Percentiles rank a stretch among this genome's conserved stretches.
Conservation (phyloP, 2,797 vertebrate genomes). For the Poecile montanus region DNA sequence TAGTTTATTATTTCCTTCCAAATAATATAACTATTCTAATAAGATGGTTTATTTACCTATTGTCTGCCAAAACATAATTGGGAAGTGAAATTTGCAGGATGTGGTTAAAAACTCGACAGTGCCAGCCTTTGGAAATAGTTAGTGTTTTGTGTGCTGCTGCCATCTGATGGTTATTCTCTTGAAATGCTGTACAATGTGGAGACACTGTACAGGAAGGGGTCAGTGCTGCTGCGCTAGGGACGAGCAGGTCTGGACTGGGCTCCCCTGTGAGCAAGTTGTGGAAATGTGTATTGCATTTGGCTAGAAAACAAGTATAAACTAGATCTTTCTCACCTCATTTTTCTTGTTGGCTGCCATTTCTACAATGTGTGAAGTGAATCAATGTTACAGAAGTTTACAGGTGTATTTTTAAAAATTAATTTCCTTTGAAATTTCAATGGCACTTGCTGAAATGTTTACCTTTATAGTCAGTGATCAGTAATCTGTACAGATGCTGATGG, state of each 20-base stretch:
- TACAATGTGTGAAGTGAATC: background rate
- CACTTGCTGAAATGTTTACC: background rate
- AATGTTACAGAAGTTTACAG: background rate
- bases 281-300: background rate
- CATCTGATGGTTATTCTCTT: slow-evolving; percentile 60
- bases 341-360: background rate
- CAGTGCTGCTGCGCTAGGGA: background rate
- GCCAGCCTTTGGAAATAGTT: background rate
- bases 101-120: background rate
- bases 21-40: background rate
- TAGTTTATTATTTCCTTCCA: background rate
- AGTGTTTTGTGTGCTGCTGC: slow-evolving; percentile 71
- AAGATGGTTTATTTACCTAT: background rate
- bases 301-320: background rate
- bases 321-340: background rate
- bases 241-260: background rate
- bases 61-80: background rate
- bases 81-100: background rate
- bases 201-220: rapidly evolving
- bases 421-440: background rate
- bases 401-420: background rate
- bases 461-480: background rate
- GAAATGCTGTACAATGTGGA: background rate
- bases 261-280: background rate
- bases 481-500: background rate